Evolutionary conservation across 2,888 invertebrate species (phyloP).

Genomic region (Eledone cirrhosa): DNA sequence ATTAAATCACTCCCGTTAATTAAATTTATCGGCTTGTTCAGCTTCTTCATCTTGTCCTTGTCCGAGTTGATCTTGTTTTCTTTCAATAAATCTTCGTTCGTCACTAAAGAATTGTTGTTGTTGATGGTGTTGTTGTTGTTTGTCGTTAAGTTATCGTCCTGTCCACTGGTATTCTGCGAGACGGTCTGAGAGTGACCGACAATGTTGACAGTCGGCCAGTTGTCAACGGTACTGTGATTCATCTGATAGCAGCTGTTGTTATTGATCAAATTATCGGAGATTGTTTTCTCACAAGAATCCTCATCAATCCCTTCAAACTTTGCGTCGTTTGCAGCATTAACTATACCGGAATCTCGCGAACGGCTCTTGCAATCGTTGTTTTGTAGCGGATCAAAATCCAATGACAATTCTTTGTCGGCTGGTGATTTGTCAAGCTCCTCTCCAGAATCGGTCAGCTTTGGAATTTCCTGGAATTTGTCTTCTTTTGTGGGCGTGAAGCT

Average conservation of each 20-base stretch:
- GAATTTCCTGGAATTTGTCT: conserved; percentile 17
- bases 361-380: background rate
- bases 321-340: background rate
- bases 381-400: background rate
- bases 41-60: background rate
- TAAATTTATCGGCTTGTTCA: conserved; percentile 27
- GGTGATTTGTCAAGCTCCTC: conserved; percentile 21
- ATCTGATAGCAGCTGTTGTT: background rate
- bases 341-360: too few relatives aligned
- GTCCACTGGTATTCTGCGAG: background rate
- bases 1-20: conserved; percentile 46
- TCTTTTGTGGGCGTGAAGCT: background rate
- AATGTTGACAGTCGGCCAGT: background rate
- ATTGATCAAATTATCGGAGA: background rate
- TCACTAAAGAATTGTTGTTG: conserved; percentile 3
- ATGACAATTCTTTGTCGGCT: background rate
- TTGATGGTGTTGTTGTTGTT: background rate
- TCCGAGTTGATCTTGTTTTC: background rate
- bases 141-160: background rate
- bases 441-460: conserved; percentile 7
- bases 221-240: background rate
- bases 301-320: background rate
- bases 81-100: background rate
- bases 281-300: background rate
- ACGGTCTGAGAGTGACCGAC: background rate